Evolutionary conservation across 2,888 invertebrate genomes (phyloP).

Genomic region (Diloba caeruleocephala): DNA sequence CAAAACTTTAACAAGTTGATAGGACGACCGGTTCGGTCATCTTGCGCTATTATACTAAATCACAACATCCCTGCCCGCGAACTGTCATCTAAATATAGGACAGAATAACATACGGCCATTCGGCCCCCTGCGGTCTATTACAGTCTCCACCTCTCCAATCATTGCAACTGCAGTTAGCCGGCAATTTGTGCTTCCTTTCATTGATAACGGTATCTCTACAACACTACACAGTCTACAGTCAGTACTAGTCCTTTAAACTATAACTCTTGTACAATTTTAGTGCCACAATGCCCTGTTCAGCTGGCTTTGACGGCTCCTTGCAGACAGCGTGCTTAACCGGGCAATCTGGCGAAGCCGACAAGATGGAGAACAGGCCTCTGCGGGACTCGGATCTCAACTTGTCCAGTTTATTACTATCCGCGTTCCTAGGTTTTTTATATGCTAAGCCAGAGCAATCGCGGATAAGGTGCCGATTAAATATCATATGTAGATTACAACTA

Average conservation of each 20-base stretch:
- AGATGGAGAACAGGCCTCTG: no score
- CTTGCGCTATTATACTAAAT: conserved; percentile 66
- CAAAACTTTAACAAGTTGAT: conserved; percentile 24
- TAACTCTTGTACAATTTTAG: conserved; percentile 9
- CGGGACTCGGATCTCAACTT: no score
- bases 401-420: conserved; percentile 6
- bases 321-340: no score
- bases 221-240: no score
- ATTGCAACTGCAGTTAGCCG: conserved; percentile 74
- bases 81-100: conserved; percentile 74
- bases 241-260: conserved; percentile 23
- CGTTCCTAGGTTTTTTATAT: background rate
- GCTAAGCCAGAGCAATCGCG: background rate
- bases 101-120: conserved; percentile 62
- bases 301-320: background rate
- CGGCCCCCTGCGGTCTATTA: conserved; percentile 72
- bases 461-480: background rate
- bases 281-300: background rate
- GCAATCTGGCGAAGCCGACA: no score
- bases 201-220: conserved; percentile 49
- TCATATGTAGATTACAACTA: background rate
- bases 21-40: conserved; percentile 32
- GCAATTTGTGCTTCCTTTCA: conserved; percentile 78
- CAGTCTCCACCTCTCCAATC: conserved; percentile 73
- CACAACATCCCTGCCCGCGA: conserved; percentile 66